Evolutionary conservation across 2,888 invertebrate species (phyloP).

Genomic region (Rhodophaea formosa): DNA sequence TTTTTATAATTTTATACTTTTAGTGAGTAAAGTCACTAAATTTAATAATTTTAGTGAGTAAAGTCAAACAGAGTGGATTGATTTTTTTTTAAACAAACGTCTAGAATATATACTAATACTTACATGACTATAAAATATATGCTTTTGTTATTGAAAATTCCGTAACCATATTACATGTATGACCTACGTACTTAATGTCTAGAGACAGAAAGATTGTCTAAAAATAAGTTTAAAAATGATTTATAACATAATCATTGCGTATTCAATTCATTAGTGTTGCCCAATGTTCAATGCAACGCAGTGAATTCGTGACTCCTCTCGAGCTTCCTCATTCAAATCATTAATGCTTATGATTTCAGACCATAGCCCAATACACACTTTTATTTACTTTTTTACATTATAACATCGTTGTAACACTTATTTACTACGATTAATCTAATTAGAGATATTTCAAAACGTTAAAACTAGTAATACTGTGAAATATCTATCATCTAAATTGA

Average conservation of each 20-base stretch:
- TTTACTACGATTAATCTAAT: background rate
- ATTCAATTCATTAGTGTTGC: background rate
- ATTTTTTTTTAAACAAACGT: no score
- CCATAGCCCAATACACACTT: background rate
- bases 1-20: no score
- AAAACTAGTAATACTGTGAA: background rate
- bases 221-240: background rate
- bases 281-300: background rate
- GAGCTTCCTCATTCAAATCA: slow-evolving; percentile 1
- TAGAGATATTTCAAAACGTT: background rate
- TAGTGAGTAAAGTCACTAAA: no score
- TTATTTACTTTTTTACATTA: background rate
- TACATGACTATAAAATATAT: no score
- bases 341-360: background rate
- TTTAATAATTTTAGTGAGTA: no score
- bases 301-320: slow-evolving; percentile 7
- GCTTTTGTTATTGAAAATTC: background rate
- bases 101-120: no score
- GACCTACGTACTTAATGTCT: background rate
- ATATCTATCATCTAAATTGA: background rate
- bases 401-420: background rate
- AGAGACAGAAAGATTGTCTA: background rate
- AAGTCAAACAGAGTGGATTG: no score
- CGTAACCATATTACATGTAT: background rate
- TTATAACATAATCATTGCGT: slow-evolving; percentile 8